Percentiles rank a stretch among this genome's conserved stretches.
phyloP scores from a whole-genome alignment of 2,797 vertebrate species.

The Notolepis coatsorum region DNA sequence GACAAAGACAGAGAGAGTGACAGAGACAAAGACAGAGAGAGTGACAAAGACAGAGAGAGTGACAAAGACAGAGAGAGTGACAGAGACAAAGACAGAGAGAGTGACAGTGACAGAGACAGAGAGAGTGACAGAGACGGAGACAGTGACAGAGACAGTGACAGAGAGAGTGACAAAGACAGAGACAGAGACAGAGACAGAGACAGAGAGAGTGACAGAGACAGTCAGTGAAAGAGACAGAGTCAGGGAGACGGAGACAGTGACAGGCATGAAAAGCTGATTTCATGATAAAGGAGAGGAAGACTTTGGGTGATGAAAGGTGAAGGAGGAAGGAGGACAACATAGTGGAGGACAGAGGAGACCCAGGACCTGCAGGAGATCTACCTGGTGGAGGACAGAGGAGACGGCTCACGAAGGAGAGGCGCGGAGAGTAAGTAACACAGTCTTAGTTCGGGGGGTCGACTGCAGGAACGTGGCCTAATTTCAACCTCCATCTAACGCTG shows the following conservation, averaged over 20 bases:
- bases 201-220: constrained; percentile 51
- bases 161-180: constrained; percentile 47
- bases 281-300: constrained; percentile 19
- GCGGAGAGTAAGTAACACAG: neutral
- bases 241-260: constrained; percentile 45
- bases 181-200: constrained; percentile 47
- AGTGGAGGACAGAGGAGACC: neutral
- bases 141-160: constrained; percentile 46
- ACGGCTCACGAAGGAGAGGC: neutral
- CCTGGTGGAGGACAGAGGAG: neutral
- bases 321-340: neutral
- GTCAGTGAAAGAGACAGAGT: too few relatives aligned
- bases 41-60: too few relatives aligned
- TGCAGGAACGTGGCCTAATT: constrained; percentile 59
- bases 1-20: constrained; percentile 47
- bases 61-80: constrained; percentile 46
- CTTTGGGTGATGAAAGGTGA: constrained; percentile 44
- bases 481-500: constrained; percentile 33
- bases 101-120: constrained; percentile 50
- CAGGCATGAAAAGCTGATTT: constrained; percentile 37
- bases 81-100: constrained; percentile 39
- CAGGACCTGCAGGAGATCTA: neutral
- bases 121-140: constrained; percentile 31
- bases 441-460: constrained; percentile 12
- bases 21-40: constrained; percentile 45